phyloP scores from a whole-genome alignment of 1,140 invertebrate species.

The Aphidius gifuensis region DNA sequence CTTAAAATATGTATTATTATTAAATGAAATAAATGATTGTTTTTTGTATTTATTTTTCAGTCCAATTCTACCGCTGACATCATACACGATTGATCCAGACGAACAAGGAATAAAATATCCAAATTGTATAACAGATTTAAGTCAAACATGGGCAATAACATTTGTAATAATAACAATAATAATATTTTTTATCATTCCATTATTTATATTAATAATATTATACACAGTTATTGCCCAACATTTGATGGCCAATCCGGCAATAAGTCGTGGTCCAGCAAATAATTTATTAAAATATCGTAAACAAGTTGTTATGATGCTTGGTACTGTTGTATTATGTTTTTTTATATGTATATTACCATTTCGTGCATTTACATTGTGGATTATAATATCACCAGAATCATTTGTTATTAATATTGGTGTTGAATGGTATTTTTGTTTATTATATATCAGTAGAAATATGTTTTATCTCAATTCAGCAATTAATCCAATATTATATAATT shows the following conservation, averaged over 20 bases:
- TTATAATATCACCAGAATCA: slow-evolving; percentile 70
- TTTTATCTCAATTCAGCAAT: slow-evolving; percentile 85
- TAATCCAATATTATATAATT: slow-evolving; percentile 86
- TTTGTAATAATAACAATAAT: slow-evolving; percentile 78
- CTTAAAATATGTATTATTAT: too few relatives aligned
- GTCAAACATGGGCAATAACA: slow-evolving; percentile 66
- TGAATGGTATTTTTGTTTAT: slow-evolving; percentile 78
- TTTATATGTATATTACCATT: slow-evolving; percentile 88
- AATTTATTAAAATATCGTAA: slow-evolving; percentile 64
- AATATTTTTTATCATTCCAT: slow-evolving; percentile 80
- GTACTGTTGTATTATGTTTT: slow-evolving; percentile 85
- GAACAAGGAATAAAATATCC: slow-evolving; percentile 67
- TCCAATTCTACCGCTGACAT: slow-evolving; percentile 74
- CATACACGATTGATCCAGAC: slow-evolving; percentile 67
- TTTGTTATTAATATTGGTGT: slow-evolving; percentile 63
- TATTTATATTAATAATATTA: slow-evolving; percentile 74
- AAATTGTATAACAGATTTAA: slow-evolving; percentile 72
- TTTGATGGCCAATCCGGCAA: slow-evolving; percentile 72
- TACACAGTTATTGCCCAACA: slow-evolving; percentile 82
- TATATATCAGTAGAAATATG: slow-evolving; percentile 84
- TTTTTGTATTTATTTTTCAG: slow-evolving; percentile 57
- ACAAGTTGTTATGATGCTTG: slow-evolving; percentile 84
- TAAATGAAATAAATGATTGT: not conserved
- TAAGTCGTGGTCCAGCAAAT: slow-evolving; percentile 62
- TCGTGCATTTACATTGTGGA: slow-evolving; percentile 79